Percentiles rank a stretch among this genome's conserved stretches.
phyloP scores from a whole-genome alignment of 1,140 invertebrate genomes.

The Manduca sexta region DNA sequence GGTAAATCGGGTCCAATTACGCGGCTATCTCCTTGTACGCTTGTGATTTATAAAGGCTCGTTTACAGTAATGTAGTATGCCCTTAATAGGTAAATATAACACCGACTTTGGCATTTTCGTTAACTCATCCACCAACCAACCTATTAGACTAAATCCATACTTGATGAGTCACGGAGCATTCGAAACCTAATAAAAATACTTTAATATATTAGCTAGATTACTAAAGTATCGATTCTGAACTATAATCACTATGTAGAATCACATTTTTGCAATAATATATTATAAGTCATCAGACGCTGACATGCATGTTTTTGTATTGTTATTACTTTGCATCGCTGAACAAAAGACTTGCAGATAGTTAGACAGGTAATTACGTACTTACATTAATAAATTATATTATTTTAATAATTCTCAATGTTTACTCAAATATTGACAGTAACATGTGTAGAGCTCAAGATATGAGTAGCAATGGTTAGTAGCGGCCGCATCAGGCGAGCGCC shows the following conservation, averaged over 20 bases:
- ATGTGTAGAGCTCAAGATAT: too few relatives aligned
- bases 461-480: too few relatives aligned
- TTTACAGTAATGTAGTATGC: slow-evolving; percentile 5
- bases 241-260: too few relatives aligned
- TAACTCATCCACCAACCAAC: slow-evolving; percentile 7
- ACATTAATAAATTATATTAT: too few relatives aligned
- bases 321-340: background rate
- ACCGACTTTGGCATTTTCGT: slow-evolving; percentile 17
- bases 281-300: too few relatives aligned
- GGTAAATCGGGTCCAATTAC: slow-evolving; percentile 11
- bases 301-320: too few relatives aligned
- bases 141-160: slow-evolving; percentile 1
- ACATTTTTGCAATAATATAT: too few relatives aligned
- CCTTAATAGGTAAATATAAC: slow-evolving; percentile 15
- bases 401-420: too few relatives aligned
- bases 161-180: background rate
- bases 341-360: background rate
- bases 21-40: slow-evolving; percentile 12
- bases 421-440: too few relatives aligned
- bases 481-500: too few relatives aligned
- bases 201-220: background rate
- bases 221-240: too few relatives aligned
- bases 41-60: slow-evolving; percentile 6
- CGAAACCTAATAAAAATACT: slow-evolving; percentile 1
- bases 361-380: too few relatives aligned